Percentiles rank a stretch among this genome's conserved stretches.
Conservation (phyloP, 92 coral and sea anemone genomes). For the Epizoanthus scotinus region DNA sequence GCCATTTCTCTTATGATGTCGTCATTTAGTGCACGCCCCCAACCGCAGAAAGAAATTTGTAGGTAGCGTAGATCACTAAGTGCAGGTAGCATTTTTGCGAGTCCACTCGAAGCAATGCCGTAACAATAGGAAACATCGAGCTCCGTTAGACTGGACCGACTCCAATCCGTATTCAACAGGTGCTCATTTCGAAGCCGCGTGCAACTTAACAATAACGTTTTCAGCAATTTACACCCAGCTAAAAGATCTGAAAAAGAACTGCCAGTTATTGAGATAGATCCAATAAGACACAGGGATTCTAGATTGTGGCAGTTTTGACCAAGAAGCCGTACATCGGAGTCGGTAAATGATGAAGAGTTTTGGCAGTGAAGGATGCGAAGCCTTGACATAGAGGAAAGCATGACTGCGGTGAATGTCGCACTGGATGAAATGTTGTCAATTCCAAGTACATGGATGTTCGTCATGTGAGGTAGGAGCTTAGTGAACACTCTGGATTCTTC, state of each 20-base stretch:
- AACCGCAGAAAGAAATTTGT: constrained; percentile 80
- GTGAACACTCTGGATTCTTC: constrained; percentile 54
- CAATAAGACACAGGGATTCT: constrained; percentile 71
- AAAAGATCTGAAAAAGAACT: constrained; percentile 64
- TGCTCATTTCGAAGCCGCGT: constrained; percentile 67
- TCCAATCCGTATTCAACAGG: constrained; percentile 65
- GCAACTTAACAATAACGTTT: constrained; percentile 70
- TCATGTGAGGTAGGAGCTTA: constrained; percentile 48
- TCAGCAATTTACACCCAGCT: constrained; percentile 52
- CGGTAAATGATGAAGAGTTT: constrained; percentile 66
- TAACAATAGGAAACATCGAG: constrained; percentile 81
- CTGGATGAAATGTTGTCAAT: constrained; percentile 64
- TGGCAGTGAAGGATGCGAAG: constrained; percentile 72
- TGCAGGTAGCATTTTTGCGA: constrained; percentile 52
- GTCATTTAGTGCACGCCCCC: constrained; percentile 79
- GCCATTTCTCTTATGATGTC: constrained; percentile 65
- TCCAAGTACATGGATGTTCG: constrained; percentile 54
- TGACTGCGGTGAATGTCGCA: constrained; percentile 34
- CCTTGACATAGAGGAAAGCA: constrained; percentile 47
- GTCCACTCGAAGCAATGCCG: constrained; percentile 64
- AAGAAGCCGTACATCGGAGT: constrained; percentile 54
- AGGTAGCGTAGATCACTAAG: constrained; percentile 66
- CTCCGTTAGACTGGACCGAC: constrained; percentile 57
- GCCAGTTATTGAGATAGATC: constrained; percentile 72
- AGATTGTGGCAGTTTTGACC: constrained; percentile 55